These are phyloP conservation scores for Entelurus aequoreus DNA, from an alignment of 2,113 vertebrate genomes.

Conservation along the genomic window DNA sequence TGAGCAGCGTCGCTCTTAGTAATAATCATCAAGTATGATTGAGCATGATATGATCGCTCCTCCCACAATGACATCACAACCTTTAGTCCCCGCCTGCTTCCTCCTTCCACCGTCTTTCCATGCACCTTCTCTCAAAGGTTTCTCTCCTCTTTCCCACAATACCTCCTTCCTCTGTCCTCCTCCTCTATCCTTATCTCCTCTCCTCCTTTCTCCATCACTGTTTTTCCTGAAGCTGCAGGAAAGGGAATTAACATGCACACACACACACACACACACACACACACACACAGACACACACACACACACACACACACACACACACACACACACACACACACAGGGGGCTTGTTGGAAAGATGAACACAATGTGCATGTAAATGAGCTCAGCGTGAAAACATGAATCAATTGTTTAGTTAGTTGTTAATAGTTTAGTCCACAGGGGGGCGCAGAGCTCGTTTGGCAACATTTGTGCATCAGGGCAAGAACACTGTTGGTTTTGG, in stretches of 20 bases:
- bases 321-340: background rate
- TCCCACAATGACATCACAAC: constrained; percentile 32
- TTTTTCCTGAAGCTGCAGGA: background rate
- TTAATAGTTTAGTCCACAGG: constrained; percentile 21
- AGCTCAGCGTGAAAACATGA: constrained; percentile 38
- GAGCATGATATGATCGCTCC: constrained; percentile 42
- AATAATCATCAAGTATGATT: constrained; percentile 46
- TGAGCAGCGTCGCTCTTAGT: constrained; percentile 22
- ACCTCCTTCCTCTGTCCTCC: background rate
- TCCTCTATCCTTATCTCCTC: background rate
- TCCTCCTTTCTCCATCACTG: background rate
- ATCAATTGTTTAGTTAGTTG: constrained; percentile 20
- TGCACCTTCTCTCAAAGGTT: background rate
- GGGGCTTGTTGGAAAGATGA: constrained; percentile 24
- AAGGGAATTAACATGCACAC: background rate
- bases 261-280: background rate
- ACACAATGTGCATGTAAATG: constrained; percentile 30
- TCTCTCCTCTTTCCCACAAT: background rate
- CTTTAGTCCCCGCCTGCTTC: background rate
- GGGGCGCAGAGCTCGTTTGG: constrained; percentile 24
- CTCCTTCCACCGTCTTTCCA: too few relatives aligned
- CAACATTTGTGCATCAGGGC: constrained; percentile 8
- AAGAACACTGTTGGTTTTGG: too few relatives aligned
- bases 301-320: too few relatives aligned
- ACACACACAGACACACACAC: too few relatives aligned